Base-by-base conservation (phyloP, 37 sponge, comb jelly and placozoan species). In the Crambe crambe region DNA sequence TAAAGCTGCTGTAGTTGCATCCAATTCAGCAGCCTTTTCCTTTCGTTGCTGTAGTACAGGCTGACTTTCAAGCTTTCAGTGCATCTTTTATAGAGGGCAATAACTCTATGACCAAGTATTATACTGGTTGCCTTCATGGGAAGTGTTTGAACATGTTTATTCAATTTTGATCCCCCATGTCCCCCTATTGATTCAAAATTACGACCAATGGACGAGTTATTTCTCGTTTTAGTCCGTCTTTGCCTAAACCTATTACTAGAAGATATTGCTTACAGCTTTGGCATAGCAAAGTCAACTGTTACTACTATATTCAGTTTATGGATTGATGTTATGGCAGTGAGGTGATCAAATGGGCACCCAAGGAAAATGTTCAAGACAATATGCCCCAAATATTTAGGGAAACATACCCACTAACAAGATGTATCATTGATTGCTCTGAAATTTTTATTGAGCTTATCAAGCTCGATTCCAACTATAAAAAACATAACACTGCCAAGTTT, bases 381-480 rank as follows among this genome's bases (percentile, higher is more conserved):
- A 41, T 87, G 62, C 88, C 88, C 5, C 37, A 37, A 5, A 20
- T 42, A 39, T 68, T 86, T 36, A 73, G 68, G 29, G 47, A 72
- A 10, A 37, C 34, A 0, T 86, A 67, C 64, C 70, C 80, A 39
- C 27, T 26, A 0, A 32, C 56, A 1, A 34, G 68, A 1, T 79
- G 80, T n/a, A 80, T 74, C 18, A 78, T 78, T 30, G 80, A 80
- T 22, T 80, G 80, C 26, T 65, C 70, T 35, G 75, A 80, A 54
- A 38, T 80, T 0, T 86, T 78, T 31, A 78, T 63, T n/a, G 74
- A 78, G 35, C 65, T 77, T 32, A 22, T 64, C 39, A 35, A 59
- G 35, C 78, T 68, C 0, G 78, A 73, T 56, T 86, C 87, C 0
- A 86, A 86, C 61, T 86, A 86, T 39, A 86, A 80, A 29, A 86